Percentiles rank a stretch among this genome's conserved stretches.
Evolutionary conservation across 2,113 vertebrate genomes (phyloP).

Genomic region (Thalassoma bifasciatum): DNA sequence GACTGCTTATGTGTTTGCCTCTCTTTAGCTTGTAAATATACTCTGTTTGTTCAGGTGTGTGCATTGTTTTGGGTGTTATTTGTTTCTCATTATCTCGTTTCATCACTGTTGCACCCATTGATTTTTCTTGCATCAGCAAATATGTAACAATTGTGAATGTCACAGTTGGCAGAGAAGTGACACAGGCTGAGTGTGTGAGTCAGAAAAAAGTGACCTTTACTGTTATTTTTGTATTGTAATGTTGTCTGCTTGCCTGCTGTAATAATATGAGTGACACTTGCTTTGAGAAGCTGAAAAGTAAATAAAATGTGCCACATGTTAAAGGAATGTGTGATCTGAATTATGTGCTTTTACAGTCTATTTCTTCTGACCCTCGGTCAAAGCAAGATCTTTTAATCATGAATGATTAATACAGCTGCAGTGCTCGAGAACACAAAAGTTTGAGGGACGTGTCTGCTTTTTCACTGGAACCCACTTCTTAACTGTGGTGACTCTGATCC

Average conservation of each 20-base stretch:
- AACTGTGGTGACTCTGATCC: slow-evolving; percentile 8
- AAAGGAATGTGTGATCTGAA: slow-evolving; percentile 29
- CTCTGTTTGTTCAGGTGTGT: background rate
- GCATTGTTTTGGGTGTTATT: background rate
- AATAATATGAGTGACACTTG: slow-evolving; percentile 28
- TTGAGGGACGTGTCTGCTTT: slow-evolving; percentile 7
- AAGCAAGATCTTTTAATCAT: slow-evolving; percentile 30
- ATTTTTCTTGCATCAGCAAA: slow-evolving; percentile 30
- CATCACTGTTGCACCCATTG: background rate
- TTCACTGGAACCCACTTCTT: slow-evolving; percentile 5
- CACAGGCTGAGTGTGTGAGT: background rate
- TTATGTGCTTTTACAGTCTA: slow-evolving; percentile 6
- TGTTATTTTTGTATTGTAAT: slow-evolving; percentile 15
- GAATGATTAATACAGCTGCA: slow-evolving; percentile 39
- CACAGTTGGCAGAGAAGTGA: slow-evolving; percentile 11
- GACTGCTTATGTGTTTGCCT: slow-evolving; percentile 1
- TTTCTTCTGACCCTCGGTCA: slow-evolving; percentile 13
- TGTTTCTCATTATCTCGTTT: slow-evolving; percentile 1
- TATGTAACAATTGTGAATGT: slow-evolving; percentile 9
- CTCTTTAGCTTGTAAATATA: slow-evolving; percentile 35
- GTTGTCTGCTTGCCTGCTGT: slow-evolving; percentile 12
- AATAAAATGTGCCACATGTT: slow-evolving; percentile 46
- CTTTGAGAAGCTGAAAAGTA: slow-evolving; percentile 47
- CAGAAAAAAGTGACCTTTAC: slow-evolving; percentile 18
- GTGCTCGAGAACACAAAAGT: slow-evolving; percentile 9